These are phyloP conservation scores for Acleris holmiana DNA, from an alignment of 2,888 invertebrate genomes.

Conservation along the genomic window DNA sequence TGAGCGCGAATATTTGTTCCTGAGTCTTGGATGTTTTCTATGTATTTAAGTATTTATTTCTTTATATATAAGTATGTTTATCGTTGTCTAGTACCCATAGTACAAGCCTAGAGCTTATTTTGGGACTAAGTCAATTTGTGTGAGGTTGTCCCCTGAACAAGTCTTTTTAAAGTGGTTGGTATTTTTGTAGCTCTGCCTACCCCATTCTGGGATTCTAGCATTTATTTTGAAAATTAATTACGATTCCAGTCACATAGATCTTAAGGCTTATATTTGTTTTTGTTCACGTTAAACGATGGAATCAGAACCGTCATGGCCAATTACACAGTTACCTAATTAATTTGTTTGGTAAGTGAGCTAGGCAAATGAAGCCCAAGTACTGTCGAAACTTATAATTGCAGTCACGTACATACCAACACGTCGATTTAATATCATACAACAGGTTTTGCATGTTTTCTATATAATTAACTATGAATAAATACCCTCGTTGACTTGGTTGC, in stretches of 20 bases:
- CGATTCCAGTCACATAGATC: neutral
- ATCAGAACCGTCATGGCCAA: constrained; percentile 25
- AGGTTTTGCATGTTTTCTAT: constrained; percentile 7
- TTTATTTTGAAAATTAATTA: neutral
- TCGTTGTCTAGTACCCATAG: no score
- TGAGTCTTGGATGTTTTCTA: no score
- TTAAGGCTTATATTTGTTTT: neutral
- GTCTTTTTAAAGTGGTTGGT: no score
- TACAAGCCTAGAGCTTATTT: no score
- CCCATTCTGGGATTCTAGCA: no score
- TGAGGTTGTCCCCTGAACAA: no score
- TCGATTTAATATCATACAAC: neutral
- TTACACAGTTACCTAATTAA: constrained; percentile 32
- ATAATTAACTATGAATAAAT: constrained; percentile 1
- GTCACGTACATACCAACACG: constrained; percentile 10
- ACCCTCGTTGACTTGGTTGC: no score
- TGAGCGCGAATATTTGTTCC: no score
- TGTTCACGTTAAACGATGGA: constrained; percentile 1
- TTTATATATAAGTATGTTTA: no score
- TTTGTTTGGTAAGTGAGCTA: constrained; percentile 31
- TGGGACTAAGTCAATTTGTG: no score
- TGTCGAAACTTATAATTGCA: constrained; percentile 19
- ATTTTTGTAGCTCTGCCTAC: no score
- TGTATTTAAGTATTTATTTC: no score
- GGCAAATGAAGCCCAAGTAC: constrained; percentile 16